These are phyloP conservation scores for Chloroceryle amazona DNA, from an alignment of 2,797 vertebrate species.

Conservation along the genomic window DNA sequence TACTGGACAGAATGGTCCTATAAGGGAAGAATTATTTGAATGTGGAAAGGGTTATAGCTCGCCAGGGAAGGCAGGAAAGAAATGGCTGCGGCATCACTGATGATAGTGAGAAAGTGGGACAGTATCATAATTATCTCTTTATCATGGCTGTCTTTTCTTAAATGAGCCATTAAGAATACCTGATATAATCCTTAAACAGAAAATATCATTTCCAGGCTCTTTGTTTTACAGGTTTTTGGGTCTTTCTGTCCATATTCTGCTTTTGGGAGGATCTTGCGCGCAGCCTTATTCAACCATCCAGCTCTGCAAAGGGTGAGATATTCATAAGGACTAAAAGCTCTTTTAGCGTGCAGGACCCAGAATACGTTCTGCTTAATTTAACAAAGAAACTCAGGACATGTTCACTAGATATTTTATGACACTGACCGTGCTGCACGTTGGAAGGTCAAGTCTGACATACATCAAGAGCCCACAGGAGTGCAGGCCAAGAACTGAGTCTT, in stretches of 20 bases:
- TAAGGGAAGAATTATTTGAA: slow-evolving; percentile 33
- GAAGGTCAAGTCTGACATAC: neutral
- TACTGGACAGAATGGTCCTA: neutral
- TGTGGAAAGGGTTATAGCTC: neutral
- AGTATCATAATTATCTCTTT: neutral
- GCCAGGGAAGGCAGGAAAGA: neutral
- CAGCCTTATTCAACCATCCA: neutral
- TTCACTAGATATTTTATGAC: neutral
- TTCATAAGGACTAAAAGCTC: neutral
- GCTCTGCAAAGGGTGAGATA: neutral
- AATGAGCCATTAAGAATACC: neutral
- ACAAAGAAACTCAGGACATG: neutral
- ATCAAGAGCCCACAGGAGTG: neutral
- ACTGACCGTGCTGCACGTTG: neutral
- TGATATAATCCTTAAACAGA: neutral
- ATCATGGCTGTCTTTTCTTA: neutral
- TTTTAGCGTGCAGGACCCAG: neutral
- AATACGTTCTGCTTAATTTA: neutral
- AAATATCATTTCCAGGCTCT: neutral
- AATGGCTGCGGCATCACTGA: neutral
- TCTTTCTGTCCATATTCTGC: neutral
- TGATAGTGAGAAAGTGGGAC: neutral
- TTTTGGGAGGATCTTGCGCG: neutral
- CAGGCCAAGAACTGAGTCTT: neutral
- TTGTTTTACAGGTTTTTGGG: neutral